Base-by-base conservation (phyloP, 2,113 vertebrate species). In the Quiscalus mexicanus region DNA sequence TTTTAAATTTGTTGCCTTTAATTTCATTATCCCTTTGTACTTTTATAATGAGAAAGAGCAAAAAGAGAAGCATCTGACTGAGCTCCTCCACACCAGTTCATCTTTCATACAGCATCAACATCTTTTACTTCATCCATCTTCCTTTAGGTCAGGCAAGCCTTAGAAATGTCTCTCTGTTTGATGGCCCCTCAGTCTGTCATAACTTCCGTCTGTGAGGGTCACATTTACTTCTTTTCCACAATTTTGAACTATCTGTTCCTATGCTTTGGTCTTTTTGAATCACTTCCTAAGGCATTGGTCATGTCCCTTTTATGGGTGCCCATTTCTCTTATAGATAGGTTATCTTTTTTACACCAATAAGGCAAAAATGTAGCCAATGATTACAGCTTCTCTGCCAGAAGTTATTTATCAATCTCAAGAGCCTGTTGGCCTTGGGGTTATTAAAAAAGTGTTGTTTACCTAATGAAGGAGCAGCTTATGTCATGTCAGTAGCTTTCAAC, bases 21-120 rank as follows among this genome's bases (percentile, higher is more conserved):
- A 92, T 93, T 93, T 95, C 60, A 53, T 27, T 42, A 70, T 75
- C 37, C 5, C 44, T 84, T 88, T 94, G 79, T 84, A 87, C 60
- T 82, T 89, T 64, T 71, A 22, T 39, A 75, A 68, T 19, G 37
- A 78, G 71, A 70, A 74, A 41, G 41, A 79, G 11, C 33, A 84
- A 80, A 89, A 89, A 83, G 22, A 7, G 15, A 41, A 74, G 28
- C 28, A 27, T 87, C 71, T 80, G 59, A 64, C 24, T 33, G 49
- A 88, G 42, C 9, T 56, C 70, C 71, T 75, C 56, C 11, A 44
- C n/a, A 56, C 24, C 19, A 56, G 62, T 45, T 86, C 39, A 33
- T 74, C 60, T 86, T 93, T 90, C 65, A 80, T 41, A 44, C 35
- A 56, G 20, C 0, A 1, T 30, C 59, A 83, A 90, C 23, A 52